Evolutionary conservation across 2,113 vertebrate species (phyloP), one percentile per base, ranked within the genome.

Genomic region (Rhodinocichla rosea): DNA sequence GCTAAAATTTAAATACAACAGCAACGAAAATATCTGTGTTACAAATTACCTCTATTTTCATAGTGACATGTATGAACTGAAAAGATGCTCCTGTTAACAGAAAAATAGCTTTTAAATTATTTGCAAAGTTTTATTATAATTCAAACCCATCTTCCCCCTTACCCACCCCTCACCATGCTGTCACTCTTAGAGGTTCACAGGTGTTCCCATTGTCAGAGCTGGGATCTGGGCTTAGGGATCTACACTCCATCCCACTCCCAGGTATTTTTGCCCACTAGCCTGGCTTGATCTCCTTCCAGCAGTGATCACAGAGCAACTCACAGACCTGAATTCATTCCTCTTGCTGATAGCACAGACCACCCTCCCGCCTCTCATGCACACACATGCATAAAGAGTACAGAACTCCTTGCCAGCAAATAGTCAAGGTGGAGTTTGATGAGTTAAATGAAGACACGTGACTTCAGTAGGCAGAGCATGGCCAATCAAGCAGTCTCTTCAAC

Each of bases 111-210:
- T 63, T 77, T 49, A 37, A 49, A 14, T 81, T 64, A n/a, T 68
- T 80, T 57, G 18, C 3, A 13, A 47, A 64, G 2, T 3, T 23
- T 45, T 90, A 39, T 47, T 63, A 28, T 64, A 6, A 40, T 44
- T 55, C 1, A 27, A 59, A 59, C 4, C 14, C 27, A 42, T 32
- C 15, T 35, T 26, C 3, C 3, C 11, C 12, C 5, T 5, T 32
- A 27, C 5, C 10, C 5, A 6, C 3, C 3, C 21, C 7, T 2
- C 9, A 2, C 14, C 11, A 3, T 23, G 9, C 13, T 56, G 33
- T n/a, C 11, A 35, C 9, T 33, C 5, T 47, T 27, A 39, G 17
- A 64, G 16, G 8, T 17, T 37, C n/a, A 74, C 22, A 64, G 11
- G 20, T 47, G 11, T 9, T 37, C 6, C 15, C 22, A 16, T 27